phyloP scores from a whole-genome alignment of 2,113 vertebrate genomes.

The Siniperca chuatsi region DNA sequence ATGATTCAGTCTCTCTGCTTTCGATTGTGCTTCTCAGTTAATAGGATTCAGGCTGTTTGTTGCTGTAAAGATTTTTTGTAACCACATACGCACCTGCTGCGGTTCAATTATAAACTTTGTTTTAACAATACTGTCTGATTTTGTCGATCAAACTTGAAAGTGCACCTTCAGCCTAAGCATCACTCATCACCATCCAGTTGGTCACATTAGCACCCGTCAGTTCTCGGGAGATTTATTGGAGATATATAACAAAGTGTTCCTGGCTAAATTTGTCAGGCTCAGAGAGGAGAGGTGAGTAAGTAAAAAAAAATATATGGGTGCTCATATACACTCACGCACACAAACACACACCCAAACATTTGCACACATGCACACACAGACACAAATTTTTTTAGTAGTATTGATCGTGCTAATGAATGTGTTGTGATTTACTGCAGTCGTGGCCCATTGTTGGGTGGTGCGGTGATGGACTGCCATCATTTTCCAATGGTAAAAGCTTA shows the following conservation, averaged over 20 bases:
- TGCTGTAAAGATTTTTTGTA: background rate
- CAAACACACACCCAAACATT: slow-evolving; percentile 42
- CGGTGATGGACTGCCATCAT: slow-evolving; percentile 80
- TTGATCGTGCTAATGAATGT: slow-evolving; percentile 83
- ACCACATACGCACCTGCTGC: background rate
- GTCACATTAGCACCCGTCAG: slow-evolving; percentile 61
- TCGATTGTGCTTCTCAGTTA: background rate
- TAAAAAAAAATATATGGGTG: slow-evolving; percentile 36
- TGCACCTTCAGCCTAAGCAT: slow-evolving; percentile 47
- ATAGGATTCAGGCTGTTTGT: slow-evolving; percentile 12
- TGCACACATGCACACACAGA: slow-evolving; percentile 20
- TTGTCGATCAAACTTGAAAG: slow-evolving; percentile 48
- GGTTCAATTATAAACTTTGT: slow-evolving; percentile 6
- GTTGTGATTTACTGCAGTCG: slow-evolving; percentile 80
- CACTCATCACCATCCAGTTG: slow-evolving; percentile 55
- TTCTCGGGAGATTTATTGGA: slow-evolving; percentile 39
- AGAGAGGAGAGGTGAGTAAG: slow-evolving; percentile 29
- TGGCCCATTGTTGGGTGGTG: slow-evolving; percentile 76
- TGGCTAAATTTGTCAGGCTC: slow-evolving; percentile 31
- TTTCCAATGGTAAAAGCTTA: slow-evolving; percentile 79
- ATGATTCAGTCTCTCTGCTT: slow-evolving; percentile 35
- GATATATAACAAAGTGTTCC: slow-evolving; percentile 55
- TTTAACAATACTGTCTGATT: slow-evolving; percentile 7
- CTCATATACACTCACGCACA: background rate
- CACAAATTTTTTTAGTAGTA: slow-evolving; percentile 73